A percentile compares a stretch with the other conserved stretches of the same genome.
These are phyloP conservation scores for Apomyelois bistriatella DNA, from an alignment of 2,888 invertebrate genomes.

Conservation along the genomic window DNA sequence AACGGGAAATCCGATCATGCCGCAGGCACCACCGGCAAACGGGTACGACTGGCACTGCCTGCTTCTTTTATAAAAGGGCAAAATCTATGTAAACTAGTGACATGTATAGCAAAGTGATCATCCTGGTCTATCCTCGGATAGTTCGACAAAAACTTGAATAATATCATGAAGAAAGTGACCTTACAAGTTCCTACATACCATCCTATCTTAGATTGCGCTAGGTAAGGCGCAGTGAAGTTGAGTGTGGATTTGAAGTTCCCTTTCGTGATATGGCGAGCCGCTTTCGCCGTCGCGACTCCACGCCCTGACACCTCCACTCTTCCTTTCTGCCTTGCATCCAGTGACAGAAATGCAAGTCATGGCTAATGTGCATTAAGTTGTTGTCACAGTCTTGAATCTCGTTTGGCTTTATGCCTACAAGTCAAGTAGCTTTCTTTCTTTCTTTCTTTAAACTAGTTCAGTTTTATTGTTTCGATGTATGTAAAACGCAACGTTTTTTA, in stretches of 20 bases:
- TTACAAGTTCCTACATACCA: slow-evolving; percentile 53
- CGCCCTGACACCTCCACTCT: slow-evolving; percentile 71
- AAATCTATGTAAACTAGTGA: slow-evolving; percentile 43
- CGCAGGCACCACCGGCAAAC: slow-evolving; percentile 42
- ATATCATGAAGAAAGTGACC: slow-evolving; percentile 60
- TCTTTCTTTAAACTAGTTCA: background rate
- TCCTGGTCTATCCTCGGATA: slow-evolving; percentile 29
- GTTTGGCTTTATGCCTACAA: slow-evolving; percentile 14
- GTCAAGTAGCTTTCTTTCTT: slow-evolving; percentile 3
- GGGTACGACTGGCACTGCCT: slow-evolving; percentile 38
- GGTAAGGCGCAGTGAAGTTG: slow-evolving; percentile 51
- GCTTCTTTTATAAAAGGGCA: slow-evolving; percentile 36
- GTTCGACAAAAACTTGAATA: slow-evolving; percentile 53
- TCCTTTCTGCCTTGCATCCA: slow-evolving; percentile 68
- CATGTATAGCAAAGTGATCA: slow-evolving; percentile 30
- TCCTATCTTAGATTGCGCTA: slow-evolving; percentile 53
- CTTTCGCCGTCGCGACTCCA: slow-evolving; percentile 70
- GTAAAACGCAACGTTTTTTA: background rate
- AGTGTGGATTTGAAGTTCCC: slow-evolving; percentile 69
- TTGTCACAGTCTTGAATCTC: slow-evolving; percentile 24
- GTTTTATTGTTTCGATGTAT: background rate
- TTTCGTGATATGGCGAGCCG: slow-evolving; percentile 67
- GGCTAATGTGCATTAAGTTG: slow-evolving; percentile 24
- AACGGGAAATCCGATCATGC: slow-evolving; percentile 68
- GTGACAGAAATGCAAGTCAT: slow-evolving; percentile 30